Evolutionary conservation across 1,140 invertebrate species (phyloP).

Genomic region (Neodiprion virginianus): DNA sequence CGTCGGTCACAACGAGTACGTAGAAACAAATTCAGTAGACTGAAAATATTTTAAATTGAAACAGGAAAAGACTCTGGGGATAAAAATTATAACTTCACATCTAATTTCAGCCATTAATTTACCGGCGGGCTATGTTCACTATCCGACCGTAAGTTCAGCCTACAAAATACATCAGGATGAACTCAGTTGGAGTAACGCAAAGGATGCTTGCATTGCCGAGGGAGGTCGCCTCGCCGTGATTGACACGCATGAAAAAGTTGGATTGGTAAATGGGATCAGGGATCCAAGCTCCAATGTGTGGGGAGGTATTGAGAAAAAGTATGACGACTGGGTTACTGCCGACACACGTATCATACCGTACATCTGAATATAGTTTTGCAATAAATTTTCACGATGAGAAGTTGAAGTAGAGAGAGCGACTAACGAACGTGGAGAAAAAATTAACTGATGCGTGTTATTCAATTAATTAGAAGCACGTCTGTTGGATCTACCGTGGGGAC

Average conservation of each 20-base stretch:
- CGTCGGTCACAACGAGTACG: background rate
- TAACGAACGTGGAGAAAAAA: no score
- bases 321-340: background rate
- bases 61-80: background rate
- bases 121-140: background rate
- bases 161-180: background rate
- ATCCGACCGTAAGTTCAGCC: background rate
- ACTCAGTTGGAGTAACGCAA: background rate
- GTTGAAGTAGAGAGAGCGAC: no score
- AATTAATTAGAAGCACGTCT: background rate
- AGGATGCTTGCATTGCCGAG: background rate
- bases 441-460: background rate
- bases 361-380: background rate
- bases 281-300: background rate
- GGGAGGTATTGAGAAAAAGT: background rate
- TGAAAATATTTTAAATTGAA: background rate
- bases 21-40: background rate
- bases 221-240: background rate
- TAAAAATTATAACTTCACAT: background rate
- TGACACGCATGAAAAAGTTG: background rate
- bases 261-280: background rate
- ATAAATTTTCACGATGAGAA: background rate
- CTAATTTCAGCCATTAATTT: background rate
- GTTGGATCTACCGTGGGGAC: background rate
- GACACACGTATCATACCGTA: background rate